Evolutionary conservation across 2,797 vertebrate genomes (phyloP).

Genomic region (Pseudochaenichthys georgianus): DNA sequence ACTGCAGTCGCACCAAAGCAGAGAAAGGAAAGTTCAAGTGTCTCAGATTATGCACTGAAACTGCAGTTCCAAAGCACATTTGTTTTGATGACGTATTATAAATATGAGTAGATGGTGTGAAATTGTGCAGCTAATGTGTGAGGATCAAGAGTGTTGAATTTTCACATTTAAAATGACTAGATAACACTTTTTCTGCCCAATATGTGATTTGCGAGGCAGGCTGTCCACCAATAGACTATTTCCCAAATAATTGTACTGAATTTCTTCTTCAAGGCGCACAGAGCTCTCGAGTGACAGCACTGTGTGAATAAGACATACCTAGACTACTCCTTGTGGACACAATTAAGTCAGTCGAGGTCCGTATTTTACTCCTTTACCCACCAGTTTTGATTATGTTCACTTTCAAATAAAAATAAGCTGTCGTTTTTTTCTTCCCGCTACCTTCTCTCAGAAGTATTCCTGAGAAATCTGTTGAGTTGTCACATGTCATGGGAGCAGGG

Average conservation of each 20-base stretch:
- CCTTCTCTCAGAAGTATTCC: conserved; percentile 34
- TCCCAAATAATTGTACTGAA: neutral
- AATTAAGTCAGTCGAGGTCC: conserved; percentile 47
- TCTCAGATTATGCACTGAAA: conserved; percentile 8
- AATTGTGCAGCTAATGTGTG: conserved; percentile 14
- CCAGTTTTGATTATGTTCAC: conserved; percentile 42
- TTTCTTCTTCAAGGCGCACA: conserved; percentile 2
- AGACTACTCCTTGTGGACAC: conserved; percentile 54
- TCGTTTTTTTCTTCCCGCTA: conserved; percentile 38
- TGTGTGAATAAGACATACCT: conserved; percentile 35
- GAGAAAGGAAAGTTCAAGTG: conserved; percentile 4
- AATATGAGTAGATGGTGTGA: neutral
- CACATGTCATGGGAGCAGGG: conserved; percentile 21
- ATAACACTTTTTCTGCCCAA: conserved; percentile 31
- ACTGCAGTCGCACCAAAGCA: conserved; percentile 13
- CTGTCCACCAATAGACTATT: neutral
- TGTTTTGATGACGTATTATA: conserved; percentile 5
- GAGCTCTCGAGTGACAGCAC: conserved; percentile 36
- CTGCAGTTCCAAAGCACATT: neutral
- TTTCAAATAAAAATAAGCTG: conserved; percentile 41
- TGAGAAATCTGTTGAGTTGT: conserved; percentile 35
- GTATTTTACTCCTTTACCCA: conserved; percentile 15
- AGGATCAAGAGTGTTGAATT: conserved; percentile 5
- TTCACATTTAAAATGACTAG: neutral
- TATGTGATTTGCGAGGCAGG: conserved; percentile 13